Evolutionary conservation across 1,140 invertebrate species (phyloP).

Genomic region (Aphidius gifuensis): DNA sequence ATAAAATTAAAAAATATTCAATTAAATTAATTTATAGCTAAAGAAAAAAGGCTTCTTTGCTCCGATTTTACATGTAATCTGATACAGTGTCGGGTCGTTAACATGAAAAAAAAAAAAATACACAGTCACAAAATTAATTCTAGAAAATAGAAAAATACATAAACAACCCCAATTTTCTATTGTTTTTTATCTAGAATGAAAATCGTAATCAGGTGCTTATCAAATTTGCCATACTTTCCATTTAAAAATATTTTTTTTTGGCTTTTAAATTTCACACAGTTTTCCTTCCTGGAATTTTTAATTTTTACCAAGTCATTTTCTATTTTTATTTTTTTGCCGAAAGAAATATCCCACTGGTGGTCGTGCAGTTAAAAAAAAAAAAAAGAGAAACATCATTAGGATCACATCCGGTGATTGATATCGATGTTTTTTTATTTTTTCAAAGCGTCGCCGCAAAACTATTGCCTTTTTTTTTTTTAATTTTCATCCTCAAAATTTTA

Average conservation of each 20-base stretch:
- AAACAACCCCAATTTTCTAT: constrained; percentile 9
- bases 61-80: constrained; percentile 9
- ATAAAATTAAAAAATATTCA: no score
- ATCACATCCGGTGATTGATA: constrained; percentile 21
- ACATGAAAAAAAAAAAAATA: not conserved
- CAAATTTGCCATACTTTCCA: constrained; percentile 14
- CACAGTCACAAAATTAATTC: constrained; percentile 4
- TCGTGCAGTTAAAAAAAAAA: not conserved
- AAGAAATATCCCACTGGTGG: not conserved
- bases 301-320: not conserved
- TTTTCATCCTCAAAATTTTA: no score
- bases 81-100: constrained; percentile 11
- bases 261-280: not conserved
- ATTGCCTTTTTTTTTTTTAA: no score
- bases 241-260: not conserved
- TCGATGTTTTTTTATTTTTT: constrained; percentile 11
- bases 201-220: constrained; percentile 32
- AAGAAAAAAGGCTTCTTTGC: constrained; percentile 4
- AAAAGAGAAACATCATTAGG: constrained; percentile 16
- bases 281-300: constrained; percentile 21
- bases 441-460: no score
- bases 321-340: no score
- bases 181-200: constrained; percentile 30
- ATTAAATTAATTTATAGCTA: not conserved
- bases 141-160: not conserved